phyloP scores from a whole-genome alignment of 2,888 invertebrate species.

The Stenoptilia bipunctidactyla region DNA sequence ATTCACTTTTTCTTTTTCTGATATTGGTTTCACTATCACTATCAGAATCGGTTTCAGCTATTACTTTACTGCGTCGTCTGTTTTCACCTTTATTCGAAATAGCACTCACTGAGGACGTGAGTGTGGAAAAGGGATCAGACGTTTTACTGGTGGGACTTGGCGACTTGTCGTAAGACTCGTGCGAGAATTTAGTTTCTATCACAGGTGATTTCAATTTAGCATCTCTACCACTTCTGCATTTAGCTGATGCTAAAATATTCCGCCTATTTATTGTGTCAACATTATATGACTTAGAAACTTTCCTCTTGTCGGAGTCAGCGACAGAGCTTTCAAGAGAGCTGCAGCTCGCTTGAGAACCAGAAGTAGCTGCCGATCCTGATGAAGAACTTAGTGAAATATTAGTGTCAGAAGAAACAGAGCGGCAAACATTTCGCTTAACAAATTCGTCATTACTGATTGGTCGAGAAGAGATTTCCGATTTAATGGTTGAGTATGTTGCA shows the following conservation, averaged over 20 bases:
- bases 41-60: conserved; percentile 55
- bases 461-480: conserved; percentile 42
- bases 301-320: conserved; percentile 73
- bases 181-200: conserved; percentile 79
- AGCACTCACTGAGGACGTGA: conserved; percentile 65
- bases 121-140: conserved; percentile 69
- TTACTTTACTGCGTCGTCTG: conserved; percentile 58
- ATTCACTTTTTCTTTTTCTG: conserved; percentile 56
- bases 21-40: conserved; percentile 50
- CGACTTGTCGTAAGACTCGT: conserved; percentile 65
- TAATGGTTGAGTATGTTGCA: conserved; percentile 48
- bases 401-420: conserved; percentile 80
- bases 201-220: conserved; percentile 78
- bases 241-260: conserved; percentile 88
- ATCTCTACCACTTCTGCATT: conserved; percentile 86
- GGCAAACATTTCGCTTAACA: conserved; percentile 71
- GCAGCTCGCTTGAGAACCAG: conserved; percentile 80
- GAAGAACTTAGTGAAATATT: conserved; percentile 79
- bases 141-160: conserved; percentile 58
- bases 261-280: conserved; percentile 88
- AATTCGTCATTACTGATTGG: conserved; percentile 48
- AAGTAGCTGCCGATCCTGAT: conserved; percentile 78
- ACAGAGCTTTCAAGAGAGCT: conserved; percentile 75
- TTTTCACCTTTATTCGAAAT: conserved; percentile 62
- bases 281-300: conserved; percentile 83